Base-by-base conservation (phyloP, 2,888 invertebrate species). In the Amphipyra tragopoginis region DNA sequence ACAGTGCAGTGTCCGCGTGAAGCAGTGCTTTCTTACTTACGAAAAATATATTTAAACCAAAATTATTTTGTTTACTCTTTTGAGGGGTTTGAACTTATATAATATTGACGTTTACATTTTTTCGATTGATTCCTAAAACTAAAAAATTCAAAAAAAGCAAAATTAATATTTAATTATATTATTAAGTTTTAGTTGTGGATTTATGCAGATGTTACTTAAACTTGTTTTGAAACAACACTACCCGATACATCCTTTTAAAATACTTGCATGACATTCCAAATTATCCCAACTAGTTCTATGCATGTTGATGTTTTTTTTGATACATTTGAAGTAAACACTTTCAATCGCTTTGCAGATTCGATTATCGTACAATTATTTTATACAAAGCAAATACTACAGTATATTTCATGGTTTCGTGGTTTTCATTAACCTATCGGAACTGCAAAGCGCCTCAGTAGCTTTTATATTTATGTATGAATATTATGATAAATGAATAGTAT, bases 301-400 rank as follows among this genome's bases (percentile, higher is more conserved):
- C 68, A 69, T 72, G 68, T 56, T 36, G 14, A 52, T 67, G 72
- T 68, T 53, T 49, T 57, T 62, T 55, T 64, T 44, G 15, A 56
- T 50, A 39, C 13, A 39, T 55, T 54, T 14, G 5, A 21, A 43
- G 33, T 50, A 49, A 38, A 38, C n/a, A 40, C n/a, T 48, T 52
- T 6, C 8, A 36, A 29, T 56, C n/a, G 53, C 39, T 44, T 33
- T 69, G 67, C 21, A 14, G 67, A 51, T 58, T 54, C 13, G 21
- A 36, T 48, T 7, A 43, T 29, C 29, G 29, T 29, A 29, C 1
- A 29, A 7, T 29, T 29, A 29, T 7, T 7, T 29, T 7, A 29
- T 5, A 29, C 7, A 29, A 7, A 7, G 5, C 29, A 29, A 7
- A 29, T 4, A 5, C 7, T 29, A 5, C 6, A 4, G 5, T 5